Conservation (phyloP, 2,888 invertebrate species). For the Drosophila fulvimacula region DNA sequence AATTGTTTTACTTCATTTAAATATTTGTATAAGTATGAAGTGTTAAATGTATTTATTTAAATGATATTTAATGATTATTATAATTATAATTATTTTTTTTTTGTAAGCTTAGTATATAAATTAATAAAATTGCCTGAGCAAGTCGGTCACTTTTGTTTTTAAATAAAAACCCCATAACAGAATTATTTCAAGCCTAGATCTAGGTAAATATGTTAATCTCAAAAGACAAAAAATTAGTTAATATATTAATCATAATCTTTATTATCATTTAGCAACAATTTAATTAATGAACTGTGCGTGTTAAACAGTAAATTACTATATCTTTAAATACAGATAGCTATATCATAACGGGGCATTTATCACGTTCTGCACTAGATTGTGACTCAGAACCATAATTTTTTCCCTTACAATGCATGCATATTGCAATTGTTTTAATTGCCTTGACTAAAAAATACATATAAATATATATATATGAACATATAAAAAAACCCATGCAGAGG, state of each 20-base stretch:
- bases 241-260: not conserved
- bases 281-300: constrained; percentile 27
- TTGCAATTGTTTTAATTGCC: not conserved
- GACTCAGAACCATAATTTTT: constrained; percentile 20
- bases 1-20: too few species aligned
- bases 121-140: too few species aligned
- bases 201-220: not conserved
- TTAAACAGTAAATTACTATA: constrained; percentile 5
- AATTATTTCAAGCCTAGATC: not conserved
- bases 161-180: not conserved
- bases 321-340: constrained; percentile 3
- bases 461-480: not conserved
- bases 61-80: too few species aligned
- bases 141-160: not conserved
- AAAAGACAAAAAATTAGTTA: not conserved
- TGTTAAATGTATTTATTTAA: too few species aligned
- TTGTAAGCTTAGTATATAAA: too few species aligned
- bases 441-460: constrained; percentile 9
- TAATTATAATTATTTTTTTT: too few species aligned
- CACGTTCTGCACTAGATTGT: constrained; percentile 51
- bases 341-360: constrained; percentile 2
- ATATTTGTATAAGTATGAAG: too few species aligned
- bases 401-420: constrained; percentile 1
- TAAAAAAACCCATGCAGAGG: not conserved
- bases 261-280: not conserved